Percentiles rank a stretch among this genome's conserved stretches.
Conservation (phyloP, 2,888 invertebrate species). For the Arrhopalites spinosus region DNA sequence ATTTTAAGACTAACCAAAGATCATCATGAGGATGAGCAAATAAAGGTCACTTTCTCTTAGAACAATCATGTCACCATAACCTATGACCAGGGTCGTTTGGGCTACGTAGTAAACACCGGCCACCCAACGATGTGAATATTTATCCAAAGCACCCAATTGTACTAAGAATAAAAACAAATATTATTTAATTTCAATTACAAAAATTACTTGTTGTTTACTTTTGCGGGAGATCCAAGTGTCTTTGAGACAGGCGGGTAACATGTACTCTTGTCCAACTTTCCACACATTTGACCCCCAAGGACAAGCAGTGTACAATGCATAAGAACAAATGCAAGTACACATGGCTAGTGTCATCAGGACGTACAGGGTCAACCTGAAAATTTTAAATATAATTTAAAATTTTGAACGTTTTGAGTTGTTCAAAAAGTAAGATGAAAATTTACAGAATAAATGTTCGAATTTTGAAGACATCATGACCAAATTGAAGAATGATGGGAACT, state of each 20-base stretch:
- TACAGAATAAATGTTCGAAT: slow-evolving; percentile 42
- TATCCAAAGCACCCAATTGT: not conserved
- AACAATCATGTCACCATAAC: slow-evolving; percentile 53
- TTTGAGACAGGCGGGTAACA: slow-evolving; percentile 44
- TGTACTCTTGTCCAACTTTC: slow-evolving; percentile 38
- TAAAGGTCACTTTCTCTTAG: slow-evolving; percentile 37
- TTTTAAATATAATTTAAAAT: not conserved
- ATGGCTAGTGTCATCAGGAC: not conserved
- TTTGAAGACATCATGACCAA: slow-evolving; percentile 46
- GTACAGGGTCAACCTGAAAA: not conserved
- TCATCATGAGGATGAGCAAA: slow-evolving; percentile 44
- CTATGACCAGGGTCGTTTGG: slow-evolving; percentile 51
- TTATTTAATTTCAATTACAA: not conserved
- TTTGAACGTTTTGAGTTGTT: not conserved
- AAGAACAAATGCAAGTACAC: not conserved
- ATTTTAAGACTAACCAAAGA: slow-evolving; percentile 44
- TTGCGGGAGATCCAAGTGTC: slow-evolving; percentile 43
- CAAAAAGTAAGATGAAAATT: slow-evolving; percentile 32
- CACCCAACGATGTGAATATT: slow-evolving; percentile 38
- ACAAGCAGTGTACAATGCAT: slow-evolving; percentile 17
- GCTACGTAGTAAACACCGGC: slow-evolving; percentile 51
- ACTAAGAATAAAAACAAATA: not conserved
- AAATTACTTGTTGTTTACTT: not conserved
- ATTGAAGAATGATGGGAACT: slow-evolving; percentile 44
- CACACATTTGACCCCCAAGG: not conserved